Evolutionary conservation across 1,140 invertebrate species (phyloP).

Genomic region (Bombus terrestris): DNA sequence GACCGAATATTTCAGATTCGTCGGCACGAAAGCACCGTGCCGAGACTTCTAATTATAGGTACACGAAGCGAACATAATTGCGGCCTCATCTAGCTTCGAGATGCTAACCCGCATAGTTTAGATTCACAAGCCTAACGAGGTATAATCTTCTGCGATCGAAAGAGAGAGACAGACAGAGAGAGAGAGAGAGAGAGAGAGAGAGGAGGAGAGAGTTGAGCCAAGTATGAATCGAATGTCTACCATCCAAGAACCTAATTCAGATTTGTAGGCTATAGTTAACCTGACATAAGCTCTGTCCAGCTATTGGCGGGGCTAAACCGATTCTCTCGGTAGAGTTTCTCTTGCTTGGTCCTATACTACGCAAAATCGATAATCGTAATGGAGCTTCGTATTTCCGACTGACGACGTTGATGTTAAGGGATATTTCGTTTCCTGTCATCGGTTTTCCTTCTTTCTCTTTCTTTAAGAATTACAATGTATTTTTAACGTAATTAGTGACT

Average conservation of each 20-base stretch:
- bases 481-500: neutral
- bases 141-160: slow-evolving; percentile 21
- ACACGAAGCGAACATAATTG: slow-evolving; percentile 37
- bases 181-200: neutral
- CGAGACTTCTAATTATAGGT: slow-evolving; percentile 27
- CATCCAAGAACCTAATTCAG: slow-evolving; percentile 36
- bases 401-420: no score
- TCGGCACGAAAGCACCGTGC: neutral
- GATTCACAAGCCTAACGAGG: slow-evolving; percentile 47
- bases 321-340: neutral
- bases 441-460: neutral
- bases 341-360: neutral
- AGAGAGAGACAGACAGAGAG: neutral
- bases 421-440: neutral
- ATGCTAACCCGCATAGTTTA: slow-evolving; percentile 44
- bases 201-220: neutral
- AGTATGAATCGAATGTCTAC: slow-evolving; percentile 47
- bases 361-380: slow-evolving; percentile 2
- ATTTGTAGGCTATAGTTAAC: slow-evolving; percentile 28
- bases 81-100: slow-evolving; percentile 25
- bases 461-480: neutral
- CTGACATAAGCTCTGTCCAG: slow-evolving; percentile 9
- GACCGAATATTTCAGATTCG: neutral
- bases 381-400: no score
- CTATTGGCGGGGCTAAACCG: slow-evolving; percentile 19